Percentiles rank a stretch among this genome's conserved stretches.
phyloP scores from a whole-genome alignment of 2,888 invertebrate species.

The Mesochorus sp. region DNA sequence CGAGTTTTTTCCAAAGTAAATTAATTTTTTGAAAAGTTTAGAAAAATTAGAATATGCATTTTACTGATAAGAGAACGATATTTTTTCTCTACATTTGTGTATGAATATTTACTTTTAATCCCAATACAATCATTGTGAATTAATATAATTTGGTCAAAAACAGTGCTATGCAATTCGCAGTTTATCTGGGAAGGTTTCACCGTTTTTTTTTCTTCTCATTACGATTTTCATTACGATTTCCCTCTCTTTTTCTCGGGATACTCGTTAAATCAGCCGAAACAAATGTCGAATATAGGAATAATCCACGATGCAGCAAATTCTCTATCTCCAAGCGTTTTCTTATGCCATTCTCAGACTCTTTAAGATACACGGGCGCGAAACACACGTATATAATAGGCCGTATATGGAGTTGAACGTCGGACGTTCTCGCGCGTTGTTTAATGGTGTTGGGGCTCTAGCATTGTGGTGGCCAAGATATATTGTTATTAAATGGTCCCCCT shows the following conservation, averaged over 20 bases:
- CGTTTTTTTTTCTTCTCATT: slow-evolving; percentile 15
- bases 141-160: neutral
- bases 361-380: too few relatives aligned
- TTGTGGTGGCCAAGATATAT: slow-evolving; percentile 80
- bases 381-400: slow-evolving; percentile 5
- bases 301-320: slow-evolving; percentile 55
- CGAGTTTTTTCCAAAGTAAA: too few relatives aligned
- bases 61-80: too few relatives aligned
- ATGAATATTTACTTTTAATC: neutral
- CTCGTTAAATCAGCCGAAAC: slow-evolving; percentile 71
- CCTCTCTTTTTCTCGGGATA: slow-evolving; percentile 21
- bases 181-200: slow-evolving; percentile 20
- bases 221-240: slow-evolving; percentile 71
- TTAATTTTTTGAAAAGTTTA: too few relatives aligned
- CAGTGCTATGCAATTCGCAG: neutral
- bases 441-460: slow-evolving; percentile 62
- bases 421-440: slow-evolving; percentile 51
- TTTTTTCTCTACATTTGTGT: too few relatives aligned
- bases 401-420: slow-evolving; percentile 42
- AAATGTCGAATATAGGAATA: slow-evolving; percentile 65
- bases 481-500: slow-evolving; percentile 81
- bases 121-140: neutral
- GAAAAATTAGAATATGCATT: too few relatives aligned
- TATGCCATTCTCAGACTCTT: slow-evolving; percentile 54
- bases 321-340: slow-evolving; percentile 48